A percentile compares a stretch with the other conserved stretches of the same genome.
These are phyloP conservation scores for Amphipyra tragopoginis DNA, from an alignment of 2,888 invertebrate species.

Conservation along the genomic window DNA sequence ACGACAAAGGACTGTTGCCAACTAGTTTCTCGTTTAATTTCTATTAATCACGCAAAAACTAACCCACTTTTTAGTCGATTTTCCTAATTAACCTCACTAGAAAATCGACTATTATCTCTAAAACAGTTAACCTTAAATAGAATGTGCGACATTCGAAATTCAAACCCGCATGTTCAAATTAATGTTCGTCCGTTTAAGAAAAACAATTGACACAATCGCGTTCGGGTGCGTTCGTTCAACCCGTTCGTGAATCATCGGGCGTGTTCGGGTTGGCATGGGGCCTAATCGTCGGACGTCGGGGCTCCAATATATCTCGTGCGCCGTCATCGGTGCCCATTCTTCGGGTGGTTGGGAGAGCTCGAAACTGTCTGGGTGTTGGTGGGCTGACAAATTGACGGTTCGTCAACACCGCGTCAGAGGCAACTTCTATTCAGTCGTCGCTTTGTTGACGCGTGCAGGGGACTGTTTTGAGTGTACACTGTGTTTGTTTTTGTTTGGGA, in stretches of 20 bases:
- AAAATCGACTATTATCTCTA: slow-evolving; percentile 54
- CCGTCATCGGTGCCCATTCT: slow-evolving; percentile 87
- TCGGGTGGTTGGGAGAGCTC: slow-evolving; percentile 80
- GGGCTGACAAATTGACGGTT: slow-evolving; percentile 86
- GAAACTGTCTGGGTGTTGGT: slow-evolving; percentile 85
- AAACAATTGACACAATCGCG: slow-evolving; percentile 84
- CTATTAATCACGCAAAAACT: slow-evolving; percentile 49
- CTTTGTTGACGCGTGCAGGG: slow-evolving; percentile 58
- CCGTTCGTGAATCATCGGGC: slow-evolving; percentile 84
- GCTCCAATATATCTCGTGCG: slow-evolving; percentile 83
- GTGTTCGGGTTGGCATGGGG: slow-evolving; percentile 81
- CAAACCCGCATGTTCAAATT: slow-evolving; percentile 83
- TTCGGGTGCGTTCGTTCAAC: slow-evolving; percentile 78
- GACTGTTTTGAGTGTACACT: slow-evolving; percentile 54
- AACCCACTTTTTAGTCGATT: slow-evolving; percentile 45
- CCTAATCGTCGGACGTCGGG: slow-evolving; percentile 86
- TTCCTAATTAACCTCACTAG: slow-evolving; percentile 47
- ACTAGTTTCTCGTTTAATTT: slow-evolving; percentile 32
- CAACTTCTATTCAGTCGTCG: slow-evolving; percentile 67
- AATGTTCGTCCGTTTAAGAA: slow-evolving; percentile 83
- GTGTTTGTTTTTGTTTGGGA: slow-evolving; percentile 60
- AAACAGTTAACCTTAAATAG: slow-evolving; percentile 61
- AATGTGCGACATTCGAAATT: slow-evolving; percentile 73
- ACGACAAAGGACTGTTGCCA: slow-evolving; percentile 34
- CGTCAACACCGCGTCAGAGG: slow-evolving; percentile 69